Base-by-base conservation (phyloP, 2,113 vertebrate species). In the Labrus mixtus region DNA sequence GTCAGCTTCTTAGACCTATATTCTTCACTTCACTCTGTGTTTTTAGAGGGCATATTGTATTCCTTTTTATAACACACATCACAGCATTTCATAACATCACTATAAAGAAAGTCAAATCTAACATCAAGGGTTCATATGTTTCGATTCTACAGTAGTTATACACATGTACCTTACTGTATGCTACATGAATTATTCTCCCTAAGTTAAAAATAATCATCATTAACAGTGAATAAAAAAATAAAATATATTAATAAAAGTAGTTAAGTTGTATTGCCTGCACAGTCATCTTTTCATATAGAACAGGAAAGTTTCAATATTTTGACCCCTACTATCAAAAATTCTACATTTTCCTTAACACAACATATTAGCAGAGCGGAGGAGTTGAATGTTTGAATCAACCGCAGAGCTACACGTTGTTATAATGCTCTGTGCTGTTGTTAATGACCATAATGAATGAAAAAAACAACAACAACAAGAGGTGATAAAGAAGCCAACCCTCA, bases 401-500 rank as follows among this genome's bases (percentile, higher is more conserved):
- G 15, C 12, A 13, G 19, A n/a, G 66, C 22, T 29, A 15, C 51
- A 63, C 17, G 13, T 5, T 75, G 79, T 80, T 8, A 66, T 41
- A 65, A 45, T 65, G 41, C 63, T 23, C 36, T 20, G 4, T n/a
- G 20, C 45, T 36, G 37, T 19, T 6, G 16, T 62, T 37, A 23
- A 48, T 57, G 33, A 86, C 73, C 56, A 46, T 33, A 50, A 36
- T 13, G 0, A 45, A 71, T 59, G 33, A 0, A 12, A 29, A 65
- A 48, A 19, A 16, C 13, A 46, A 46, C 45, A 46, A 58, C 39
- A 78, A 69, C 16, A 63, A 48, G 10, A 68, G 61, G 66, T 59
- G 54, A 80, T 56, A 45, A 59, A 56, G 72, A 73, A 61, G 55
- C 66, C 59, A 55, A 59, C 71, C 78, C 76, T 83, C 72, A 72